Evolutionary conservation across 1,140 invertebrate species (phyloP).

Genomic region (Eciton burchellii): DNA sequence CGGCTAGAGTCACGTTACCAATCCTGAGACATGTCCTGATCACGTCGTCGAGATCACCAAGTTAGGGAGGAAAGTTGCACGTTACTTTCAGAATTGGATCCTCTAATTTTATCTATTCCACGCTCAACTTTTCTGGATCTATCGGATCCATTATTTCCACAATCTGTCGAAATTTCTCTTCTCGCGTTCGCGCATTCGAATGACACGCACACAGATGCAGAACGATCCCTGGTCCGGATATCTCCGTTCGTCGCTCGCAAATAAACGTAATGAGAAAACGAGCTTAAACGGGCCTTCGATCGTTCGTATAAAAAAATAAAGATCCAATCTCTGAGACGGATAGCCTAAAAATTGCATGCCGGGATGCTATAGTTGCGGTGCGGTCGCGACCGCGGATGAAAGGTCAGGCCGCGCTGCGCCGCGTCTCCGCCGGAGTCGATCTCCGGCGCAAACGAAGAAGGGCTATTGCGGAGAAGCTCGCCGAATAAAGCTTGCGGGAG

Average conservation of each 20-base stretch:
- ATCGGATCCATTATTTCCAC: too few relatives aligned
- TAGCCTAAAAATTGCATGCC: constrained; percentile 41
- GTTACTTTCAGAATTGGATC: too few relatives aligned
- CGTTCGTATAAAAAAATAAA: not conserved
- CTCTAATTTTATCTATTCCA: too few relatives aligned
- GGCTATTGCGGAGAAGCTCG: not conserved
- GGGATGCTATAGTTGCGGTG: not conserved
- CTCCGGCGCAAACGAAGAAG: constrained; percentile 46
- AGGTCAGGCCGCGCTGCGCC: not conserved
- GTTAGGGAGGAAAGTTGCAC: too few relatives aligned
- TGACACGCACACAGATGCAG: too few relatives aligned
- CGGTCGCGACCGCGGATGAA: not conserved
- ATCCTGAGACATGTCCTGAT: too few relatives aligned
- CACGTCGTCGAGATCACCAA: too few relatives aligned
- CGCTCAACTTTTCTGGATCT: too few relatives aligned
- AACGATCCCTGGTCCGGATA: too few relatives aligned
- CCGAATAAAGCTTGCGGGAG: constrained; percentile 54
- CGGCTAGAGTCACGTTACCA: too few relatives aligned
- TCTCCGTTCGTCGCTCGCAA: not conserved
- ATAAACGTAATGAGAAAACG: not conserved
- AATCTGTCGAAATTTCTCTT: too few relatives aligned
- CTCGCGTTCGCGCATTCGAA: too few relatives aligned
- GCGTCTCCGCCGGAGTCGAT: constrained; percentile 41
- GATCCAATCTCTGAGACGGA: not conserved
- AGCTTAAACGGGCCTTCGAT: not conserved